These are phyloP conservation scores for Cryptus viduatorius DNA, from an alignment of 2,888 invertebrate genomes.

Conservation along the genomic window DNA sequence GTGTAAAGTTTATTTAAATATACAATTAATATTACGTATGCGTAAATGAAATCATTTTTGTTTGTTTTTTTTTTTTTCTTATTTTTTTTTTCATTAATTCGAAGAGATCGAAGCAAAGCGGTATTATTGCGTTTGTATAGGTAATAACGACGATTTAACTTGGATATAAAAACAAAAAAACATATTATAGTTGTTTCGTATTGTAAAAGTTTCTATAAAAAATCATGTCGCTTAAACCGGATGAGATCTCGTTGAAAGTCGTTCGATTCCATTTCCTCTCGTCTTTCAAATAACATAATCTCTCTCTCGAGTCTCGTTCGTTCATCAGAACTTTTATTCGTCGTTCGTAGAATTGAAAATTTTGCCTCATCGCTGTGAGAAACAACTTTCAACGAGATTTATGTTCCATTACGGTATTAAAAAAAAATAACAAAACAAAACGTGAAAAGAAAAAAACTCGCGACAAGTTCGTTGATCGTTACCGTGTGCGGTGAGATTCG, in stretches of 20 bases:
- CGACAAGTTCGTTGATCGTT: constrained; percentile 46
- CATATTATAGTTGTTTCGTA: constrained; percentile 76
- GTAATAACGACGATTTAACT: constrained; percentile 41
- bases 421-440: not conserved
- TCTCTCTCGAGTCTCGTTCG: constrained; percentile 27
- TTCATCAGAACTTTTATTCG: constrained; percentile 52
- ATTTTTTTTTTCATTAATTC: constrained; percentile 29
- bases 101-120: constrained; percentile 40
- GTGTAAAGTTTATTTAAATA: constrained; percentile 44
- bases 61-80: constrained; percentile 2
- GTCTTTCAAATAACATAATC: constrained; percentile 52
- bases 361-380: constrained; percentile 47
- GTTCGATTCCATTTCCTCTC: constrained; percentile 55
- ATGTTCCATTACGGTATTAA: constrained; percentile 59
- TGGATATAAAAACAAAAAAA: constrained; percentile 36
- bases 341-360: constrained; percentile 60
- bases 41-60: constrained; percentile 40
- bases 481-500: constrained; percentile 5
- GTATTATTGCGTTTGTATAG: constrained; percentile 52
- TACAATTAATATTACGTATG: constrained; percentile 43
- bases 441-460: constrained; percentile 34
- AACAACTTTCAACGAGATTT: constrained; percentile 73
- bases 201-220: constrained; percentile 73
- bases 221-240: constrained; percentile 74
- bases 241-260: constrained; percentile 78